These are phyloP conservation scores for Enteromius afrohamiltoni DNA, from an alignment of 2,797 vertebrate genomes.

Conservation along the genomic window DNA sequence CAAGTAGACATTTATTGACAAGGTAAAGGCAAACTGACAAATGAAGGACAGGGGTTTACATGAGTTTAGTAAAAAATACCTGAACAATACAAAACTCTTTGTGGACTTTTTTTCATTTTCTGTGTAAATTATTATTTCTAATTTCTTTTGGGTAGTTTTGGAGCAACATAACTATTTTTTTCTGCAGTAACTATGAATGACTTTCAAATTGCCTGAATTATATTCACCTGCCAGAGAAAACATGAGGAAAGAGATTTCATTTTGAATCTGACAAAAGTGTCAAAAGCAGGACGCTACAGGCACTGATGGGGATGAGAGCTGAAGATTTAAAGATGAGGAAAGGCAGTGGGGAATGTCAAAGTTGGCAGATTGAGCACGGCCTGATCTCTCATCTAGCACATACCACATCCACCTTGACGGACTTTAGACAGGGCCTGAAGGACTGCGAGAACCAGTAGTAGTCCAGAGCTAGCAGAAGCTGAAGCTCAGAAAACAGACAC, in stretches of 20 bases:
- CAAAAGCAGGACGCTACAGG: conserved; percentile 22
- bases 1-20: neutral
- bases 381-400: conserved; percentile 69
- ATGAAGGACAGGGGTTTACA: neutral
- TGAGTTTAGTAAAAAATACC: neutral
- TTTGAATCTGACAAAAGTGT: neutral
- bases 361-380: conserved; percentile 13
- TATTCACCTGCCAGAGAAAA: neutral
- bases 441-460: conserved; percentile 89
- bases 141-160: neutral
- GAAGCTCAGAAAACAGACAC: conserved; percentile 86
- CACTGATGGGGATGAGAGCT: neutral
- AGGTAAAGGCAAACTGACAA: neutral
- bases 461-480: conserved; percentile 89
- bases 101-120: neutral
- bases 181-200: neutral
- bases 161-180: neutral
- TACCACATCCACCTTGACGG: conserved; percentile 88
- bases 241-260: neutral
- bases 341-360: neutral
- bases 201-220: neutral
- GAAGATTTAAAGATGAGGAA: neutral
- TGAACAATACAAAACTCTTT: neutral
- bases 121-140: neutral
- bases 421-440: conserved; percentile 87